Evolutionary conservation across 2,888 invertebrate species (phyloP).

Genomic region (Drosophila villosipedis): DNA sequence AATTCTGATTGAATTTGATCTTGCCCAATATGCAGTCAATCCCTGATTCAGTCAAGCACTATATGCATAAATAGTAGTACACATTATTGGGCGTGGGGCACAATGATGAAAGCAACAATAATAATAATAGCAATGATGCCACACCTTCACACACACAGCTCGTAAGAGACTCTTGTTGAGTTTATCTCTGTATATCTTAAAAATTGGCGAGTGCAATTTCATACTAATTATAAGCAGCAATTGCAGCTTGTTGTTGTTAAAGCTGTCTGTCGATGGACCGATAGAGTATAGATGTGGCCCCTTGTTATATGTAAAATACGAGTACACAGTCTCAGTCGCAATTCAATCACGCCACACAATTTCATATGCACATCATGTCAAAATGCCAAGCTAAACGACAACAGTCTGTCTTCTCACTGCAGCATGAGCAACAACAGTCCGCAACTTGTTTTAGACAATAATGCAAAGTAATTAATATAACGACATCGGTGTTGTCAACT

Average conservation of each 20-base stretch:
- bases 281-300: constrained; percentile 23
- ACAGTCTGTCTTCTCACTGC: constrained; percentile 37
- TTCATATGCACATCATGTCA: constrained; percentile 56
- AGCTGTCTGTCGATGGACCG: constrained; percentile 20
- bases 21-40: constrained; percentile 28
- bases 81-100: constrained; percentile 48
- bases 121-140: constrained; percentile 27
- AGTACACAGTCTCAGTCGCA: constrained; percentile 24
- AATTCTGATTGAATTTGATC: constrained; percentile 15
- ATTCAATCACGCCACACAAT: constrained; percentile 51
- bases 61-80: constrained; percentile 48
- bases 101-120: constrained; percentile 8
- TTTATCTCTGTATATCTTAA: constrained; percentile 44
- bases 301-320: background rate
- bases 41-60: constrained; percentile 14
- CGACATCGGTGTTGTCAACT: constrained; percentile 25
- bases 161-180: background rate
- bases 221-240: constrained; percentile 70
- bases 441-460: constrained; percentile 77
- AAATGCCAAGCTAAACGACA: constrained; percentile 47
- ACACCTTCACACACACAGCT: constrained; percentile 49
- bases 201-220: constrained; percentile 53
- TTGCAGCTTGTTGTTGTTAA: constrained; percentile 33
- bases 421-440: constrained; percentile 34
- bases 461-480: constrained; percentile 81